These are phyloP conservation scores for Microhierax caerulescens DNA, from an alignment of 2,797 vertebrate species.

Conservation along the genomic window DNA sequence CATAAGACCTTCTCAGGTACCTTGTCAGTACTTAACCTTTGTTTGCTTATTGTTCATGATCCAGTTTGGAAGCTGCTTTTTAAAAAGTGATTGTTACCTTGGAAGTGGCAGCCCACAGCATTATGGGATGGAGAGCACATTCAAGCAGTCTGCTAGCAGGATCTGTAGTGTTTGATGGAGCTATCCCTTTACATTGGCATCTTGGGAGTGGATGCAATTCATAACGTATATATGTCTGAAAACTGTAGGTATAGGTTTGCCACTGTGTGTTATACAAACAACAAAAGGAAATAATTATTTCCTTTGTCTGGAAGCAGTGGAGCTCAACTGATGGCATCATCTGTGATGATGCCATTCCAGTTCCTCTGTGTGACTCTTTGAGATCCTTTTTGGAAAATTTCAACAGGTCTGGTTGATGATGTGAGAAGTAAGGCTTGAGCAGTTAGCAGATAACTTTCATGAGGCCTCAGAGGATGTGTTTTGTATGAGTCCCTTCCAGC, in stretches of 20 bases:
- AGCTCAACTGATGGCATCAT: not conserved
- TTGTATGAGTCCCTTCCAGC: not conserved
- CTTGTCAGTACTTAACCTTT: not conserved
- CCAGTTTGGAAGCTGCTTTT: not conserved
- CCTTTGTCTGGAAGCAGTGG: not conserved
- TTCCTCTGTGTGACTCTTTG: not conserved
- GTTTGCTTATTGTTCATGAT: not conserved
- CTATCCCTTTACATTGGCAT: not conserved
- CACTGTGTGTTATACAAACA: not conserved
- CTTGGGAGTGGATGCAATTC: not conserved
- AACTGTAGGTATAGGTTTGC: not conserved
- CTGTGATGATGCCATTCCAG: not conserved
- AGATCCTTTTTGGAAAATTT: not conserved
- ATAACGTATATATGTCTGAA: not conserved
- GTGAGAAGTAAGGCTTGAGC: not conserved
- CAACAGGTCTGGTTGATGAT: not conserved
- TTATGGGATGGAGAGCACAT: not conserved
- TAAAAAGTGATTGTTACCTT: not conserved
- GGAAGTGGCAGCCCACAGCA: not conserved
- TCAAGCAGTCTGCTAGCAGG: not conserved
- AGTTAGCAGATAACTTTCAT: not conserved
- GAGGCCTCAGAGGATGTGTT: not conserved
- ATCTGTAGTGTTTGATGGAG: not conserved
- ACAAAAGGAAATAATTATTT: not conserved
- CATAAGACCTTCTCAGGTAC: not conserved